Conservation (phyloP, 2,888 invertebrate species). For the Catocala nupta region DNA sequence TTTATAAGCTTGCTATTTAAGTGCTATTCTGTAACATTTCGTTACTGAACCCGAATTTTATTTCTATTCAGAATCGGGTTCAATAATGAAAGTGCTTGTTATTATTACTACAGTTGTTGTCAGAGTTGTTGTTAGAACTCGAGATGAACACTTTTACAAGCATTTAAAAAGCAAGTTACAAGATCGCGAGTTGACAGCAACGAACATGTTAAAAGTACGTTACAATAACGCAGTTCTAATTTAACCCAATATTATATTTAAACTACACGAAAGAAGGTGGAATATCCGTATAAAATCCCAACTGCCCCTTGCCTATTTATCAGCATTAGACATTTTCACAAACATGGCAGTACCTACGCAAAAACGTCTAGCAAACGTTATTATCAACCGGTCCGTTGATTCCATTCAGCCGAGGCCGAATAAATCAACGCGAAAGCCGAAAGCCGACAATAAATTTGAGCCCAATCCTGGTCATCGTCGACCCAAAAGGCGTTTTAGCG, state of each 20-base stretch:
- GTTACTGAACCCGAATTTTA: too few species aligned
- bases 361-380: conserved; percentile 61
- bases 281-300: conserved; percentile 18
- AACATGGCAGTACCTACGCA: conserved; percentile 50
- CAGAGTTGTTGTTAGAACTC: too few species aligned
- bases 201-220: too few species aligned
- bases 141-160: too few species aligned
- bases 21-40: too few species aligned
- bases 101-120: too few species aligned
- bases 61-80: too few species aligned
- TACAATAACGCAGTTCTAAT: too few species aligned
- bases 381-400: conserved; percentile 73
- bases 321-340: conserved; percentile 46
- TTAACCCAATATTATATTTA: not conserved
- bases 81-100: too few species aligned
- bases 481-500: conserved; percentile 82
- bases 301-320: conserved; percentile 40
- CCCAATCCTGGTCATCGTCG: conserved; percentile 85
- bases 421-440: conserved; percentile 83
- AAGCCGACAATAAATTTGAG: conserved; percentile 84
- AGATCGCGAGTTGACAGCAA: too few species aligned
- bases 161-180: too few species aligned
- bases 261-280: not conserved
- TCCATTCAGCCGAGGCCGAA: conserved; percentile 74
- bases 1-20: too few species aligned